phyloP scores from a whole-genome alignment of 2,888 invertebrate genomes.

The Mactromeris polynyma region DNA sequence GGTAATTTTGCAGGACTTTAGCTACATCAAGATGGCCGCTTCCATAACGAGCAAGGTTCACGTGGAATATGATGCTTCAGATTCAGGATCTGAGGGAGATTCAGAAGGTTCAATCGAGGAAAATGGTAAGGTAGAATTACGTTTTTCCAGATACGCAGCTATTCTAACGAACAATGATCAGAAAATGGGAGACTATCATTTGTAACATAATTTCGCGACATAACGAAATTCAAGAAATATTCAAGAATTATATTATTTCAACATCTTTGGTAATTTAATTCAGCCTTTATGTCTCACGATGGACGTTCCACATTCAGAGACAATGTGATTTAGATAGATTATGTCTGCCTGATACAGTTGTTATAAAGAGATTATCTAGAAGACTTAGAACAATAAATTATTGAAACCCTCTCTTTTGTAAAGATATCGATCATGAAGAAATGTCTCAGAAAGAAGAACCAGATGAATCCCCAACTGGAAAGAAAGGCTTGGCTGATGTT shows the following conservation, averaged over 20 bases:
- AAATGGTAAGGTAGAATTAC: slow-evolving; percentile 14
- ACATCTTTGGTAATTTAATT: no score
- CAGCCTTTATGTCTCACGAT: no score
- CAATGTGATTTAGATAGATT: no score
- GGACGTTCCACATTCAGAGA: no score
- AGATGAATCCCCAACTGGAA: neutral
- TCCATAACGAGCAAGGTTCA: slow-evolving; percentile 47
- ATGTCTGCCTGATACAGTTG: no score
- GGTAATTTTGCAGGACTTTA: neutral
- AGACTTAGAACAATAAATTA: no score
- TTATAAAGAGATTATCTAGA: no score
- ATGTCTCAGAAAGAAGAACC: neutral
- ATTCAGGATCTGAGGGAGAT: slow-evolving; percentile 60
- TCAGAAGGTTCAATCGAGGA: slow-evolving; percentile 42
- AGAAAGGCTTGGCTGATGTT: slow-evolving; percentile 74
- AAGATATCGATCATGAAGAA: neutral
- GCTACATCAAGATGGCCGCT: slow-evolving; percentile 48
- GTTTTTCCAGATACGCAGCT: neutral
- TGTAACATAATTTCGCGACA: slow-evolving; percentile 14
- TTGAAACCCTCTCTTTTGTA: neutral
- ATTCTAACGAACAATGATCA: neutral
- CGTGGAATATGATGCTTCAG: slow-evolving; percentile 57
- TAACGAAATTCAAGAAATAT: no score
- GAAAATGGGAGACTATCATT: neutral
- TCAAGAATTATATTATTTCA: no score